phyloP scores from a whole-genome alignment of 2,797 vertebrate genomes.

The Sebastes cheni region DNA sequence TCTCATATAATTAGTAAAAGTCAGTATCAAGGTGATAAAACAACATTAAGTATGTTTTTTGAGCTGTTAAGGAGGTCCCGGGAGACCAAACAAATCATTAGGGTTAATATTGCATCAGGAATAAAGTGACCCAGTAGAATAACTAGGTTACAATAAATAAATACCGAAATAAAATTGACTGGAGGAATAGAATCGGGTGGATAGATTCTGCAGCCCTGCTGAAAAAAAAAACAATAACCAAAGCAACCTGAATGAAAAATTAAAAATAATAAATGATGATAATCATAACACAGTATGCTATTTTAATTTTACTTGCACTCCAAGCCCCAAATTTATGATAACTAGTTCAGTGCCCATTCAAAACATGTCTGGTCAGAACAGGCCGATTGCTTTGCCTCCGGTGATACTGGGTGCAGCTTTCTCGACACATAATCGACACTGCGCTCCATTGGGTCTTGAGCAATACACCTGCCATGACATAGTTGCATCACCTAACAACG shows the following conservation, averaged over 20 bases:
- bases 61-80: neutral
- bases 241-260: neutral
- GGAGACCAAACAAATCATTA: neutral
- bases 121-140: neutral
- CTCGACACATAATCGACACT: neutral
- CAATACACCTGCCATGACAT: neutral
- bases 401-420: neutral
- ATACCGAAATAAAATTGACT: neutral
- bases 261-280: neutral
- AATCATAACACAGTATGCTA: neutral
- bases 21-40: neutral
- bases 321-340: neutral
- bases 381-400: neutral
- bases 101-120: neutral
- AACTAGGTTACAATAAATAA: neutral
- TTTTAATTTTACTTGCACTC: neutral
- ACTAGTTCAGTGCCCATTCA: no score
- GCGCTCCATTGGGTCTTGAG: neutral
- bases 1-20: neutral
- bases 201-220: neutral
- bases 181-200: neutral
- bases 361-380: neutral
- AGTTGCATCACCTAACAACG: neutral
- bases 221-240: neutral
- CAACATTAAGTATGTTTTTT: neutral